These are phyloP conservation scores for Hydropotes inermis DNA, from an alignment of 2,113 vertebrate genomes.

Conservation along the genomic window DNA sequence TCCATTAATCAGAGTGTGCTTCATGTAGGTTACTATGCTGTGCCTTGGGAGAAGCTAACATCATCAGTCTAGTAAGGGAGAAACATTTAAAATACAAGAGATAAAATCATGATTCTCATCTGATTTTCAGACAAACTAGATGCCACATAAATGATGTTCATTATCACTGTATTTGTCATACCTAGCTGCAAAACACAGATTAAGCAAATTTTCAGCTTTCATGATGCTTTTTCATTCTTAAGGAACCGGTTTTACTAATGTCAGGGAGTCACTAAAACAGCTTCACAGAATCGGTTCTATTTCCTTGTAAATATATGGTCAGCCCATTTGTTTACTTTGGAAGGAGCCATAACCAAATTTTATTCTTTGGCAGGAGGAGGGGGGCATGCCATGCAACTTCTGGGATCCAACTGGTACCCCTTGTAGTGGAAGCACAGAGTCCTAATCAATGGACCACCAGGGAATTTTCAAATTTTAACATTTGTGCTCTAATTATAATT, in stretches of 20 bases:
- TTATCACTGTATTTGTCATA: not conserved
- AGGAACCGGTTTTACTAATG: not conserved
- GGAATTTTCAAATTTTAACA: not conserved
- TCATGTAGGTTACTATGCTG: not conserved
- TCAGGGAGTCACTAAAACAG: not conserved
- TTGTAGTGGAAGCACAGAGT: not conserved
- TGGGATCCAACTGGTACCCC: not conserved
- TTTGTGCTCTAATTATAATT: not conserved
- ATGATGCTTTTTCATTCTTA: not conserved
- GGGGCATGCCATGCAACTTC: not conserved
- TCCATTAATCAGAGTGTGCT: not conserved
- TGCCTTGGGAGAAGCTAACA: not conserved
- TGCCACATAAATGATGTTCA: not conserved
- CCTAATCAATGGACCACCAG: not conserved
- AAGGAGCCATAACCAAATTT: not conserved
- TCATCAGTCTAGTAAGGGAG: not conserved
- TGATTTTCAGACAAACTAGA: not conserved
- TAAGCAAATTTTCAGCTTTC: not conserved
- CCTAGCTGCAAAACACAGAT: not conserved
- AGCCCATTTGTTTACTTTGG: not conserved
- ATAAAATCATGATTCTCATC: not conserved
- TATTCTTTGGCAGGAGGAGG: not conserved
- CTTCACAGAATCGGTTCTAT: not conserved
- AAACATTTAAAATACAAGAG: not conserved
- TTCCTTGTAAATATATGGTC: not conserved